Evolutionary conservation across 2,797 vertebrate genomes (phyloP).

Genomic region (Syngnathus acus): DNA sequence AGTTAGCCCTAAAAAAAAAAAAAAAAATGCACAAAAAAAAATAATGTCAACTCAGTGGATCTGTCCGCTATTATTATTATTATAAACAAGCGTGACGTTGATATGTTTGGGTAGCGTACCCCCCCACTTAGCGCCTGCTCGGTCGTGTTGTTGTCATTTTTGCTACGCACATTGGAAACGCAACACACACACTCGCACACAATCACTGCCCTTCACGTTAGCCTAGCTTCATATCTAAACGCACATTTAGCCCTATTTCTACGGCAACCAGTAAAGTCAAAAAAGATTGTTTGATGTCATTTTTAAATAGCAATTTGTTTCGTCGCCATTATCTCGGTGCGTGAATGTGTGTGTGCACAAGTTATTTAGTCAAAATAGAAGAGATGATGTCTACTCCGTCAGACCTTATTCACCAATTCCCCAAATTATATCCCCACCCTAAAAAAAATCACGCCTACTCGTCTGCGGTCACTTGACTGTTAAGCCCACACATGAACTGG

Average conservation of each 20-base stretch:
- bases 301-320: constrained; percentile 34
- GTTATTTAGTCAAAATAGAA: constrained; percentile 26
- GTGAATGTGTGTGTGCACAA: constrained; percentile 22
- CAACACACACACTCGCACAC: constrained; percentile 16
- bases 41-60: constrained; percentile 74
- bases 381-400: neutral
- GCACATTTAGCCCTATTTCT: constrained; percentile 37
- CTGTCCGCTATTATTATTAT: constrained; percentile 53
- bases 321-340: constrained; percentile 46
- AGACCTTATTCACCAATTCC: neutral
- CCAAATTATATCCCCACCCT: neutral
- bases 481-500: neutral
- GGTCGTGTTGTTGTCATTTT: constrained; percentile 61
- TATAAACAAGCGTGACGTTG: constrained; percentile 38
- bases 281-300: constrained; percentile 36
- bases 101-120: constrained; percentile 61
- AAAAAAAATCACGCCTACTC: neutral
- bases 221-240: constrained; percentile 31
- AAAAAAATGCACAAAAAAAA: constrained; percentile 38
- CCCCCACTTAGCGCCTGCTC: constrained; percentile 57
- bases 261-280: constrained; percentile 29
- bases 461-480: constrained; percentile 7
- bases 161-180: constrained; percentile 28
- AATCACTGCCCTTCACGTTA: constrained; percentile 33
- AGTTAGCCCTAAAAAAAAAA: constrained; percentile 72